A percentile compares a stretch with the other conserved stretches of the same genome.
Conservation (phyloP, 2,888 invertebrate species). For the Odiellus spinosus region DNA sequence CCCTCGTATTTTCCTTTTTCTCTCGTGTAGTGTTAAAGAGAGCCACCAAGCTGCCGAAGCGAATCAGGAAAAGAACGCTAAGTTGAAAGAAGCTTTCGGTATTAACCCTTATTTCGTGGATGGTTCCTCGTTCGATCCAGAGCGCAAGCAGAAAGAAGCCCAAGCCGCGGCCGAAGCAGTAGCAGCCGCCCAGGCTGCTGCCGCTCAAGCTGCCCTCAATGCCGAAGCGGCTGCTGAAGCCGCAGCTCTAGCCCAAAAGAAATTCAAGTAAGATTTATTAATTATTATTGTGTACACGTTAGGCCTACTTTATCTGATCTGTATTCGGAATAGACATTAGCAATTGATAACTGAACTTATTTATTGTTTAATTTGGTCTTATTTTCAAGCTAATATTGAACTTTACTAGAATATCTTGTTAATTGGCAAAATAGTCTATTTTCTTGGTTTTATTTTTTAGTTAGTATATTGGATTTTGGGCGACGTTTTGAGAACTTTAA, state of each 20-base stretch:
- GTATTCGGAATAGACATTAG: too few relatives aligned
- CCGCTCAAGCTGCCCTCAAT: not conserved
- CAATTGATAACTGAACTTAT: too few relatives aligned
- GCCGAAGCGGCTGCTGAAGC: conserved; percentile 6
- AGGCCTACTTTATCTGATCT: too few relatives aligned
- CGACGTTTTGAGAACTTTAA: too few relatives aligned
- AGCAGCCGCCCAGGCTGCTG: conserved; percentile 1
- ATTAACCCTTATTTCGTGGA: conserved; percentile 86
- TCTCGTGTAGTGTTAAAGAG: conserved; percentile 59
- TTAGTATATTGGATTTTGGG: too few relatives aligned
- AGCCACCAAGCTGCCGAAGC: conserved; percentile 93
- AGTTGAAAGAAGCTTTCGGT: conserved; percentile 82
- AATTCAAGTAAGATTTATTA: not conserved
- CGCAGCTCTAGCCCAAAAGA: conserved; percentile 5
- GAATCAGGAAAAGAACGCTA: conserved; percentile 86
- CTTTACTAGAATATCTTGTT: too few relatives aligned
- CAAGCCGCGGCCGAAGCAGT: conserved; percentile 12
- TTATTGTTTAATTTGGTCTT: too few relatives aligned
- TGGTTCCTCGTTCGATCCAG: conserved; percentile 69
- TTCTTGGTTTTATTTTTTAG: too few relatives aligned
- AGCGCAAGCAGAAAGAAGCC: conserved; percentile 17
- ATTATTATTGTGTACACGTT: not conserved
- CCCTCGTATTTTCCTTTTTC: conserved; percentile 15
- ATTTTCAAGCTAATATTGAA: too few relatives aligned
- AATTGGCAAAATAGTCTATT: too few relatives aligned